These are phyloP conservation scores for Chondrilla cf. caribensis DNA, from an alignment of 37 sponge, comb jelly and placozoan species.

Conservation along the genomic window DNA sequence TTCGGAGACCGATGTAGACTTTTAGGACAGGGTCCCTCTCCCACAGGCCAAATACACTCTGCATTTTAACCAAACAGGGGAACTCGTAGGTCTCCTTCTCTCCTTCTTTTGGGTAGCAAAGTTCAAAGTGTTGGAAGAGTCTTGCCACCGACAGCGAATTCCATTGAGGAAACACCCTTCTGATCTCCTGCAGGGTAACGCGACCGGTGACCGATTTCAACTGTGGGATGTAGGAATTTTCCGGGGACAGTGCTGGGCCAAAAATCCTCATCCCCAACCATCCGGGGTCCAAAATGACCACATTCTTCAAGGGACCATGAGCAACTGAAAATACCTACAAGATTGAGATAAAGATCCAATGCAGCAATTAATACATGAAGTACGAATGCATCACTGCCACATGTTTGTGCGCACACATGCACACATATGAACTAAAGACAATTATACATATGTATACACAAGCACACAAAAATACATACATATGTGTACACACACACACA, in stretches of 20 bases:
- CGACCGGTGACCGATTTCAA: conserved; percentile 75
- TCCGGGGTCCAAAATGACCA: conserved; percentile 75
- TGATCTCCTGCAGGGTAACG: conserved; percentile 48
- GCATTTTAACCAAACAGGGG: conserved; percentile 75
- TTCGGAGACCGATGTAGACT: conserved; percentile 69
- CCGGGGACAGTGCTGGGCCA: conserved; percentile 75
- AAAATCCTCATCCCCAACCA: conserved; percentile 77
- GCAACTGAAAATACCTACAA: conserved; percentile 60
- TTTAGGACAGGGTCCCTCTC: conserved; percentile 51
- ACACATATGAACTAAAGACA: no score
- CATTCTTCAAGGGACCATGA: conserved; percentile 47
- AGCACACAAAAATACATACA: no score
- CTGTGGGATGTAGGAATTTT: conserved; percentile 53
- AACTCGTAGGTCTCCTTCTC: conserved; percentile 46
- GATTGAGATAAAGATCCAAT: neutral
- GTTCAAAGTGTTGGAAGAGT: conserved; percentile 85
- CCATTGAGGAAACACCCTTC: conserved; percentile 57
- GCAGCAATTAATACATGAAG: no score
- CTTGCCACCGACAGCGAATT: conserved; percentile 63
- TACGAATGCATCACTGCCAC: no score
- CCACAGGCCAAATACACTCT: conserved; percentile 83
- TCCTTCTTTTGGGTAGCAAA: conserved; percentile 54
- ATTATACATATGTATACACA: no score
- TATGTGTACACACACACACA: no score
- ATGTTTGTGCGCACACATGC: no score